Percentiles rank a stretch among this genome's conserved stretches.
Evolutionary conservation across 23 tunicate species (phyloP).

Genomic region (Pegea sp.): DNA sequence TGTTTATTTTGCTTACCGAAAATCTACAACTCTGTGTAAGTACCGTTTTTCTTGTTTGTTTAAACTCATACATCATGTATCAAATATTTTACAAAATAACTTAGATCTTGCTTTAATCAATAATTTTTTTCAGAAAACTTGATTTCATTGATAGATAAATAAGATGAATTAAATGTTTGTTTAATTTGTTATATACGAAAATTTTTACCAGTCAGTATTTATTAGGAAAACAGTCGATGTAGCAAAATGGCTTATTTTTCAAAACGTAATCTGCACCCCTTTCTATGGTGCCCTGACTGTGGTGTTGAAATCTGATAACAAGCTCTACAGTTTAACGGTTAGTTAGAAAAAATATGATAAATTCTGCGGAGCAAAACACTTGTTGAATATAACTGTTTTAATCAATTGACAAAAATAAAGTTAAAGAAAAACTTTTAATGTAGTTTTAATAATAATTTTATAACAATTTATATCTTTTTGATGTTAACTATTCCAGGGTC

Average conservation of each 20-base stretch:
- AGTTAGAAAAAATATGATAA: background rate
- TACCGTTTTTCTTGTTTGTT: too few species aligned
- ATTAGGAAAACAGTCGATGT: conserved; percentile 23
- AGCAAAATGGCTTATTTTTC: conserved; percentile 76
- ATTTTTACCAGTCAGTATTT: background rate
- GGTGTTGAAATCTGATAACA: conserved; percentile 42
- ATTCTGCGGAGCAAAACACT: background rate
- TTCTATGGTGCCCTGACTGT: conserved; percentile 57
- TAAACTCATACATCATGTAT: too few species aligned
- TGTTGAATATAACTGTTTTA: background rate
- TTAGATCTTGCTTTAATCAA: too few species aligned
- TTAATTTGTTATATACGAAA: background rate
- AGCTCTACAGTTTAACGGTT: conserved; percentile 11
- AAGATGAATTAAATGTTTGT: too few species aligned
- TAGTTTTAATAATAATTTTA: background rate
- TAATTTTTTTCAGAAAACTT: too few species aligned
- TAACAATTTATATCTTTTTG: background rate
- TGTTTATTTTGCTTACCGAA: conserved; percentile 68
- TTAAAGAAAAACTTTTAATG: conserved; percentile 1
- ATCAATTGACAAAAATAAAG: background rate
- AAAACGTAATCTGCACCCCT: conserved; percentile 57
- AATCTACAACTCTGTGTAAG: conserved; percentile 58
- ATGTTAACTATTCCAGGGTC: conserved; percentile 10
- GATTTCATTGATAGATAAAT: too few species aligned
- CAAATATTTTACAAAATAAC: too few species aligned